Percentiles rank a stretch among this genome's conserved stretches.
These are phyloP conservation scores for Beaufortia kweichowensis DNA, from an alignment of 2,113 vertebrate genomes.

Conservation along the genomic window DNA sequence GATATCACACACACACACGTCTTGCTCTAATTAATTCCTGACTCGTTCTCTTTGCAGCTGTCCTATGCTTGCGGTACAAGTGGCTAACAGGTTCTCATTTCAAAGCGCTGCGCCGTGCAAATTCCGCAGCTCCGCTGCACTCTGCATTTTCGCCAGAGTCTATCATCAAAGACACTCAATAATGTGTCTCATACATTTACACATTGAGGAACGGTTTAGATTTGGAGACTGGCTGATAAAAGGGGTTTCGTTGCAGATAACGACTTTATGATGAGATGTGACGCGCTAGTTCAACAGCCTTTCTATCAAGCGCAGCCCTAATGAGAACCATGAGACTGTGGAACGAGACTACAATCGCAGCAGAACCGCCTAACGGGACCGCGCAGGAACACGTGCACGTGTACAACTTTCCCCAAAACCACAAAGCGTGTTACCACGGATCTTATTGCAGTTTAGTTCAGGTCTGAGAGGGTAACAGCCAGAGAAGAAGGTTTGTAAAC, in stretches of 20 bases:
- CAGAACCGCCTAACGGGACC: not conserved
- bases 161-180: conserved; percentile 75
- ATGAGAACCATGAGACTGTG: conserved; percentile 68
- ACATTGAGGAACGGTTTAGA: conserved; percentile 76
- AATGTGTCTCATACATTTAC: conserved; percentile 77
- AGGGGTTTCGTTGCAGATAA: conserved; percentile 69
- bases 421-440: conserved; percentile 2
- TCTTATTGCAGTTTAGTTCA: conserved; percentile 12
- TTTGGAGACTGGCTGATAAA: conserved; percentile 71
- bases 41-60: conserved; percentile 69
- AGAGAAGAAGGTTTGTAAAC: conserved; percentile 19
- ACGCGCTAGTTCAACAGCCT: conserved; percentile 64
- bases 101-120: conserved; percentile 67
- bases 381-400: not conserved
- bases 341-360: conserved; percentile 37
- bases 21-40: conserved; percentile 74
- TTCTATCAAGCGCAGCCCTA: conserved; percentile 70
- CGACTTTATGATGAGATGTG: conserved; percentile 71
- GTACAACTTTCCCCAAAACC: conserved; percentile 22
- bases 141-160: conserved; percentile 60
- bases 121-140: conserved; percentile 63
- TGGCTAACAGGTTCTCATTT: conserved; percentile 78
- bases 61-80: conserved; percentile 69
- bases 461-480: conserved; percentile 1
- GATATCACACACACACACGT: conserved; percentile 61